Conservation (phyloP, 35 echinoderm and acorn worm genomes). For the Anneissia japonica region DNA sequence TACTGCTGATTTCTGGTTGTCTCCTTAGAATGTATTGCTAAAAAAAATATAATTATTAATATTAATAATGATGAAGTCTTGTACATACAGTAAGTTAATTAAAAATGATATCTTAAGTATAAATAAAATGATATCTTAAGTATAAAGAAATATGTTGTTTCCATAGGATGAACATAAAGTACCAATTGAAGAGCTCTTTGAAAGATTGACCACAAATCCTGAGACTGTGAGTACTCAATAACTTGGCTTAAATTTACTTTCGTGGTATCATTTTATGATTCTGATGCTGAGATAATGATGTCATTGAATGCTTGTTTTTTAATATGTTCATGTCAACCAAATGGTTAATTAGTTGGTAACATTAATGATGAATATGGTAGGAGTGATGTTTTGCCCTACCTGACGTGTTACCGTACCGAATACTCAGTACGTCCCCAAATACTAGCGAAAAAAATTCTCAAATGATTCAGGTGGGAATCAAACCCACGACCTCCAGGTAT, state of each 20-base stretch:
- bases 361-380: neutral
- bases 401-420: too few species aligned
- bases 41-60: too few species aligned
- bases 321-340: neutral
- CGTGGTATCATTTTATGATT: neutral
- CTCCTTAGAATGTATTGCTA: too few species aligned
- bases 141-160: slow-evolving; percentile 4
- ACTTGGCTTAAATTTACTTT: neutral
- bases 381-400: neutral
- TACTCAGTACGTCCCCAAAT: too few species aligned
- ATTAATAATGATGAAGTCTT: neutral
- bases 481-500: too few species aligned
- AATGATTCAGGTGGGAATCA: too few species aligned
- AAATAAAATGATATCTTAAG: neutral
- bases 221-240: slow-evolving; percentile 48
- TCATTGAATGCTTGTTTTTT: neutral
- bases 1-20: neutral
- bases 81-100: neutral
- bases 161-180: slow-evolving; percentile 95
- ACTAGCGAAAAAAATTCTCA: too few species aligned
- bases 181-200: slow-evolving; percentile 64
- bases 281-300: neutral
- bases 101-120: neutral
- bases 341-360: neutral
- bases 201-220: slow-evolving; percentile 46